Evolutionary conservation across 1,140 invertebrate genomes (phyloP).

Genomic region (Agrilus planipennis): DNA sequence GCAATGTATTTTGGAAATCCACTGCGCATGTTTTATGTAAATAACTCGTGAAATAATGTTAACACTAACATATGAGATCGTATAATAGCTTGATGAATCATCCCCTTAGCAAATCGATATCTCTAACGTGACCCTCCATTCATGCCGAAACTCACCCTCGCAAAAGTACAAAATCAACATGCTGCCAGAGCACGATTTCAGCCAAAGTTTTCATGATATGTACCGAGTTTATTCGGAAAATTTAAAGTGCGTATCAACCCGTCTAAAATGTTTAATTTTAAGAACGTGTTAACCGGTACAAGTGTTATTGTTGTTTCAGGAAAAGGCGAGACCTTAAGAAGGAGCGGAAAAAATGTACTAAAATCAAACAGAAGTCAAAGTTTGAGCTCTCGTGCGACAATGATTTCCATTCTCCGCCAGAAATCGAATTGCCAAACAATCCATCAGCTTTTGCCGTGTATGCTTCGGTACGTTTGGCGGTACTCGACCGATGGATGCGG

Average conservation of each 20-base stretch:
- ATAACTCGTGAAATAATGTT: no score
- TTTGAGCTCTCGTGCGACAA: constrained; percentile 29
- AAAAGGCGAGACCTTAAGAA: constrained; percentile 31
- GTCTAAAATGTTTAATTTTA: constrained; percentile 7
- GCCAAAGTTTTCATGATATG: constrained; percentile 44
- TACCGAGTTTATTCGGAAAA: constrained; percentile 43
- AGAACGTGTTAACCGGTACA: constrained; percentile 9
- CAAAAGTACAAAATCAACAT: constrained; percentile 30
- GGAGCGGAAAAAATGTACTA: constrained; percentile 26
- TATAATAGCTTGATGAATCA: constrained; percentile 12
- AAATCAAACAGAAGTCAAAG: constrained; percentile 26
- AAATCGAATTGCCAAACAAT: constrained; percentile 61
- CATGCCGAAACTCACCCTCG: background rate
- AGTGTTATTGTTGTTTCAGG: constrained; percentile 17
- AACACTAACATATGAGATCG: no score
- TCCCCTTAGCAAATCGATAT: constrained; percentile 16
- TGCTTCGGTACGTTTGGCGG: constrained; percentile 59
- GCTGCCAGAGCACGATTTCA: constrained; percentile 44
- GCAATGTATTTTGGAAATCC: no score
- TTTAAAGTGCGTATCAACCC: constrained; percentile 42
- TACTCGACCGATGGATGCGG: constrained; percentile 59
- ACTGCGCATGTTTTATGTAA: no score
- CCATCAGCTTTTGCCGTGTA: constrained; percentile 73
- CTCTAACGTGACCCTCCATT: constrained; percentile 1
- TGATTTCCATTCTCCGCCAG: constrained; percentile 37